Percentiles rank a stretch among this genome's conserved stretches.
Conservation (phyloP, 2,797 vertebrate species). For the Sebastes miniatus region DNA sequence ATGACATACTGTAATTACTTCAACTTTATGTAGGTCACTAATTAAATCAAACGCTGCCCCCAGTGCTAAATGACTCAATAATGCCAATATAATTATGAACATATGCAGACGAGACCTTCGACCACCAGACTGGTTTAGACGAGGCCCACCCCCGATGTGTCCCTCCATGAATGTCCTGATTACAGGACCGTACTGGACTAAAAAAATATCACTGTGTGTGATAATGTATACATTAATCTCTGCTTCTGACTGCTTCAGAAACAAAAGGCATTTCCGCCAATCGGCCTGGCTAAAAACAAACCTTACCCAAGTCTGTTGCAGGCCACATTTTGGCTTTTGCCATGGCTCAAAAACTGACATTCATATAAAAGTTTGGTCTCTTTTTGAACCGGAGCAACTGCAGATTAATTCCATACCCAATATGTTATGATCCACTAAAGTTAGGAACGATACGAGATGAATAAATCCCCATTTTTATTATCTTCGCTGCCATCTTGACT, state of each 20-base stretch:
- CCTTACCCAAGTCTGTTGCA: too few relatives aligned
- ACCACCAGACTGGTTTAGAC: slow-evolving; percentile 26
- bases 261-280: neutral
- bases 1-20: slow-evolving; percentile 92
- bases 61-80: slow-evolving; percentile 86
- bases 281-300: neutral
- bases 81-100: slow-evolving; percentile 89
- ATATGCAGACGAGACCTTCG: slow-evolving; percentile 71
- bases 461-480: too few relatives aligned
- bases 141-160: slow-evolving; percentile 12
- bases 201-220: neutral
- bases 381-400: too few relatives aligned
- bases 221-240: neutral
- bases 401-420: too few relatives aligned
- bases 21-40: slow-evolving; percentile 89
- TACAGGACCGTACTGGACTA: neutral
- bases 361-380: too few relatives aligned
- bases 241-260: too few relatives aligned
- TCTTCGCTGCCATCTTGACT: neutral
- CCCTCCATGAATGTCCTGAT: slow-evolving; percentile 47
- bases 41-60: slow-evolving; percentile 89
- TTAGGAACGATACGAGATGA: too few relatives aligned
- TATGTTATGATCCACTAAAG: too few relatives aligned
- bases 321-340: too few relatives aligned
- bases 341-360: too few relatives aligned